Evolutionary conservation across 2,888 invertebrate species (phyloP).

Genomic region (Crematogaster levior): DNA sequence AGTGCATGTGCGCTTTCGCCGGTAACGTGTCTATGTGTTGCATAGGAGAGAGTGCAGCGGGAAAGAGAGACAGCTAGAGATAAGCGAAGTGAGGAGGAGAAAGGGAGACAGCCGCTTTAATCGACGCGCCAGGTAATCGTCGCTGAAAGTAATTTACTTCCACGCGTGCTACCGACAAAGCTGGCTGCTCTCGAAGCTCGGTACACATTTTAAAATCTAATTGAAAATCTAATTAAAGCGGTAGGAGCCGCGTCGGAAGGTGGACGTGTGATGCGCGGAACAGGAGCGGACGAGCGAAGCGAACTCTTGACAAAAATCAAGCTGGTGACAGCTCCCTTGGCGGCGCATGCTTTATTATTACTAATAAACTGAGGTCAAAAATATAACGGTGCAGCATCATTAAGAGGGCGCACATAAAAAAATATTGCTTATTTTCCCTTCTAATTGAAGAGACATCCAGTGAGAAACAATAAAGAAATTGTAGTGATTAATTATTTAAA

Average conservation of each 20-base stretch:
- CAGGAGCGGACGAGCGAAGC: constrained; percentile 2
- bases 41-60: neutral
- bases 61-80: constrained; percentile 14
- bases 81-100: constrained; percentile 27
- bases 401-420: neutral
- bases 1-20: constrained; percentile 18
- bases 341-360: constrained; percentile 13
- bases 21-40: neutral
- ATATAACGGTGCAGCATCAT: neutral
- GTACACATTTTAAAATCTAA: constrained; percentile 79
- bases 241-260: constrained; percentile 30
- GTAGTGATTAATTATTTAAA: neutral
- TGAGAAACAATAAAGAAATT: neutral
- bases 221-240: constrained; percentile 79
- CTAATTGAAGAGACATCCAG: neutral
- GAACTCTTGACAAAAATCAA: constrained; percentile 10
- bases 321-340: neutral
- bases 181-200: constrained; percentile 69
- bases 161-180: constrained; percentile 77
- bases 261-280: constrained; percentile 17
- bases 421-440: neutral
- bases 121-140: constrained; percentile 72
- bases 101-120: constrained; percentile 64
- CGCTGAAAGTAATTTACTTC: constrained; percentile 76
- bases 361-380: constrained; percentile 1